Evolutionary conservation across 2,797 vertebrate genomes (phyloP), one percentile per base, ranked within the genome.

Genomic region (Enteromius argenteus): DNA sequence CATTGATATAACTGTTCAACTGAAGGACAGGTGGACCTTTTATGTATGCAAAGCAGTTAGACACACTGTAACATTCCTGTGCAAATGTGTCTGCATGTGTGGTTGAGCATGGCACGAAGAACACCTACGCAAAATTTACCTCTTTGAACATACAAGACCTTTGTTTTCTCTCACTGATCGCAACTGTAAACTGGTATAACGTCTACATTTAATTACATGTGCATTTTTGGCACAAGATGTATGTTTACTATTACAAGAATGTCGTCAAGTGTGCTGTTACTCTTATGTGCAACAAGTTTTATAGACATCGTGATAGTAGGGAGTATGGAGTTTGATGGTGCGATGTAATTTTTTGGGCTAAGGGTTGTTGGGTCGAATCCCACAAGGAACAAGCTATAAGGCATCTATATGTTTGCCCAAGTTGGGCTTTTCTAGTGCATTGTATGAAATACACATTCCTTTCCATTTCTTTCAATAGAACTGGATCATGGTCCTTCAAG

Each of bases 401-500:
- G 35, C 67, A 30, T 58, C 3, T n/a, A 19, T 5, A 27, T 5
- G 58, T 21, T 13, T 30, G 23, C 15, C 35, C 3, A 46, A 46
- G 37, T 7, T 78, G 10, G 21, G 62, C 56, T 64, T 13, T 53
- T 75, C 11, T 56, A 60, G 35, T 27, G 11, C 37, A 44, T 30
- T 80, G 15, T 13, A 9, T 42, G n/a, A 71, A 72, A 62, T 60
- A 39, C 44, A 30, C n/a, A 4, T 49, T 64, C 8, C 32, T 46
- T 74, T 64, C n/a, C 10, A 21, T 71, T 78, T 44, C 49, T 46
- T 10, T 62, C 15, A 79, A 13, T 51, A 90, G 92, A 83, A 88
- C 88, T 91, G 89, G 92, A 94, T 90, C 93, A 96, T 95, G 95
- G 91, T 95, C 91, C 92, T 92, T 89, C 91, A 90, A 81, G 93